These are phyloP conservation scores for Xiphophorus birchmanni DNA, from an alignment of 2,797 vertebrate genomes.

Conservation along the genomic window DNA sequence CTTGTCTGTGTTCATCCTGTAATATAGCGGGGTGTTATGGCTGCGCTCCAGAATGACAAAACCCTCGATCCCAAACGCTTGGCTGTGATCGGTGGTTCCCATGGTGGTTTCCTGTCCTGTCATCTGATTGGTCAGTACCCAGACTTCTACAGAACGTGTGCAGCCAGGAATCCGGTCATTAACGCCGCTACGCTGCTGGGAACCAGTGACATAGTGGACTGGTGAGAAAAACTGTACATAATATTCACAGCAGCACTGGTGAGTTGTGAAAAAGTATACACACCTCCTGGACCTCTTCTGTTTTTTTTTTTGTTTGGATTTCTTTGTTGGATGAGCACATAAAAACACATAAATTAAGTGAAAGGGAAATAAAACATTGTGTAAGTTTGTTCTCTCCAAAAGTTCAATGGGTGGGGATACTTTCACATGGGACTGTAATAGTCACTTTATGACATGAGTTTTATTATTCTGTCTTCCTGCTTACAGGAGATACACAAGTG, in stretches of 20 bases:
- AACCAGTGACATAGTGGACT: conserved; percentile 87
- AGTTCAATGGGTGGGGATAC: neutral
- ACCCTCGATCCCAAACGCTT: conserved; percentile 77
- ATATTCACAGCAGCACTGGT: neutral
- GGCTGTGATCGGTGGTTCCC: conserved; percentile 85
- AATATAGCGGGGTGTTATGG: conserved; percentile 76
- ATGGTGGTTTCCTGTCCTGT: conserved; percentile 86
- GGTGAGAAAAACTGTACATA: conserved; percentile 71
- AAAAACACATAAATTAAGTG: neutral
- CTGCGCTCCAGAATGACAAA: conserved; percentile 67
- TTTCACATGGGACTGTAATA: neutral
- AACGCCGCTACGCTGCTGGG: conserved; percentile 84
- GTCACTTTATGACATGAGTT: neutral
- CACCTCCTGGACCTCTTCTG: neutral
- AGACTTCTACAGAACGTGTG: conserved; percentile 81
- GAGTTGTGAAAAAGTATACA: neutral
- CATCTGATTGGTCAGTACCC: conserved; percentile 84
- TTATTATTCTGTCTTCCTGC: neutral
- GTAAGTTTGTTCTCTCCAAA: neutral
- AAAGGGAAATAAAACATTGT: neutral
- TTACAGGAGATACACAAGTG: conserved; percentile 82
- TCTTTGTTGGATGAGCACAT: neutral
- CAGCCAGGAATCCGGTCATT: conserved; percentile 83
- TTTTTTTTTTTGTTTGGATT: neutral
- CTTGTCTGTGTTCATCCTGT: conserved; percentile 14